Base-by-base conservation (phyloP, 2,797 vertebrate species). In the Myotis daubentonii region DNA sequence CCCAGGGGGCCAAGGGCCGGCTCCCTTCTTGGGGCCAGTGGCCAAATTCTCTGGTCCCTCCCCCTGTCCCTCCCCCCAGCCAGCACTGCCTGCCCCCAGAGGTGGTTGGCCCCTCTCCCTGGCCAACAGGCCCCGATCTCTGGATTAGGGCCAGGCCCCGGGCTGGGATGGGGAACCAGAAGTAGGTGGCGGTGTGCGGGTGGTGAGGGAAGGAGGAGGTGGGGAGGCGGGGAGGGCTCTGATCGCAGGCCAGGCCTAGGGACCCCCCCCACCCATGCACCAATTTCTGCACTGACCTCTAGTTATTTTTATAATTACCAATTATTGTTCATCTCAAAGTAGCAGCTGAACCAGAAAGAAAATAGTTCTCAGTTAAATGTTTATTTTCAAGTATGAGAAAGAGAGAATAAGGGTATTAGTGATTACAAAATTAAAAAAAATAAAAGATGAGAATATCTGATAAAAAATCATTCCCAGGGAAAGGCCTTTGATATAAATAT, bases 371-470 rank as follows among this genome's bases (percentile, higher is more conserved):
- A 65, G 2, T 57, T 74, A 57, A 79, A 53, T 80, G 44, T 53
- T 88, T 89, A 78, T 62, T 89, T 12, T 84, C 17, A 76, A 75
- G 28, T 6, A n/a, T 53, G 15, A 86, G 7, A 47, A 76, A 81
- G 30, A 68, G 25, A 80, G 41, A 53, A 6, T 49, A 38, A 41
- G 5, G 8, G 1, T 55, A 30, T 51, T 22, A 60, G 4, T 62
- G 6, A 87, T 71, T 17, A 62, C 25, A 53, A n/a, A 90, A 83
- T 13, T 44, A 81, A 16, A 71, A 71, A 75, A 44, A 55, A 68
- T 19, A 33, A 38, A 62, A 89, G 11, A 55, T 84, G 30, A 80
- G 6, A 41, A 16, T 74, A 68, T 51, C 7, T 53, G 8, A 47
- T 33, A 83, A 78, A 87, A 36, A 22, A 6, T 3, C 15, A 65